These are phyloP conservation scores for Pantherophis guttatus DNA, from an alignment of 2,113 vertebrate species.

Conservation along the genomic window DNA sequence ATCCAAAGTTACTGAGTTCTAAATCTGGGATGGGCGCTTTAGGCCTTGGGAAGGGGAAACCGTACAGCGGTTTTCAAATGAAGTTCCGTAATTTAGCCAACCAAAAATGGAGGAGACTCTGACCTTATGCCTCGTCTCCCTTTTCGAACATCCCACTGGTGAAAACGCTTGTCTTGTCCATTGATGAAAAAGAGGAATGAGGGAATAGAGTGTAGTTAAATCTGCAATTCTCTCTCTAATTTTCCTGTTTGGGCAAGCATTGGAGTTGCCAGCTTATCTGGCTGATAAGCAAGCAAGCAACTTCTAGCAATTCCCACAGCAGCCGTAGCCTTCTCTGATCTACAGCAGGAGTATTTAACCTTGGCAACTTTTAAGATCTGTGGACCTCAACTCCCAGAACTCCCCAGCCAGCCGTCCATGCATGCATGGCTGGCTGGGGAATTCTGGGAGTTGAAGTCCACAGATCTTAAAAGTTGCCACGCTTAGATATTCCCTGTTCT, in stretches of 20 bases:
- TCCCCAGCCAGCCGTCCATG: neutral
- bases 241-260: neutral
- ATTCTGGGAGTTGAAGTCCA: neutral
- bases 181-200: neutral
- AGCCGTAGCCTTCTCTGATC: conserved; percentile 3
- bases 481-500: neutral
- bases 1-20: neutral
- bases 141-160: neutral
- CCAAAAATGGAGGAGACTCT: neutral
- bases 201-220: neutral
- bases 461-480: neutral
- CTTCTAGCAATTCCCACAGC: neutral
- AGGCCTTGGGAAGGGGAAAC: neutral
- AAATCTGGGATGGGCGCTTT: neutral
- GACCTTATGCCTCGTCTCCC: neutral
- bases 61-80: neutral
- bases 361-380: neutral
- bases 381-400: neutral
- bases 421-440: neutral
- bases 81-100: neutral
- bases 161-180: neutral
- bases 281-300: conserved; percentile 25
- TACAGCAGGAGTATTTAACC: neutral
- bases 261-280: conserved; percentile 12
- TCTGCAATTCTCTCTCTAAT: neutral